Base-by-base conservation (phyloP, 2,888 invertebrate species). In the Hemistola chrysoprasaria region DNA sequence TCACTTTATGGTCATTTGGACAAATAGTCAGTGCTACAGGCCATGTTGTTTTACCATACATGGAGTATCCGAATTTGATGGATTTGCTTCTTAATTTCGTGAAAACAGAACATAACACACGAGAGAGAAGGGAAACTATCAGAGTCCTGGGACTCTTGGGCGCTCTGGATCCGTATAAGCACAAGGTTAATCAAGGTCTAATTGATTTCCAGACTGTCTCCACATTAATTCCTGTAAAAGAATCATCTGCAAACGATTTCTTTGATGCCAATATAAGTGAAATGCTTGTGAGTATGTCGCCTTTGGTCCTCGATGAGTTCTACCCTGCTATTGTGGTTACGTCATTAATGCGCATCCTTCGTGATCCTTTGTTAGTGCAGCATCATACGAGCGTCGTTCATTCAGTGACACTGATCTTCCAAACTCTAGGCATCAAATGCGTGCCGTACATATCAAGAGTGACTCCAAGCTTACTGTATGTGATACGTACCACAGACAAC, bases 311-410 rank as follows among this genome's bases (percentile, higher is more conserved):
- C 33, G 98, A 99, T 59, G 99, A 99, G 77, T 99, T 98, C 81
- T 99, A 99, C 84, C 97, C 98, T 5, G 98, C 98, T 0, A 96
- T 99, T 47, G 98, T 98, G 0, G 96, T 99, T 41, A 95, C 97
- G 0, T 97, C 97, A 0, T 88, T 99, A 20, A 97, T 99, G 95
- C 91, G 95, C 56, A 98, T 99, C 42, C 93, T 99, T 22, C 92
- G 96, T 0, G 98, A 99, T 78, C 97, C 97, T 0, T 93, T 96
- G 3, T 82, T 98, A 11, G 92, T 94, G 2, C 95, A 96, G 62
- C 96, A 98, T 70, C 98, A 98, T 70, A 97, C 96, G 0, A 96
- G 95, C 87, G 98, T 98, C 0, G 97, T 98, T 0, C 96, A 97
- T 87, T 97, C 98, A 0, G 95, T 99, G 1, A 97, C 98, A 0